Evolutionary conservation across 2,113 vertebrate genomes (phyloP).

Genomic region (Neodontobutis hainanensis): DNA sequence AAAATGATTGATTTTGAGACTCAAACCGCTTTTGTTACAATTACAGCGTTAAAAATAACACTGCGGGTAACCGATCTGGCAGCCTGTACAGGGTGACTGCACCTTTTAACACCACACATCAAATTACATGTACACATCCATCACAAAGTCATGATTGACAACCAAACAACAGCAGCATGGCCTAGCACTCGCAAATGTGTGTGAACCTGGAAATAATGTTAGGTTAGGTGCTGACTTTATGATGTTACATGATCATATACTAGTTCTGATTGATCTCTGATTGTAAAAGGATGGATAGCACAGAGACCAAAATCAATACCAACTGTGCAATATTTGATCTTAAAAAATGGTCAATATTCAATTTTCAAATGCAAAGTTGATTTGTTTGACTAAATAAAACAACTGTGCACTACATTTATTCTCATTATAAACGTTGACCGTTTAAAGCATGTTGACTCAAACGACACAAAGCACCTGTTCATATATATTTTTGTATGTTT

Average conservation of each 20-base stretch:
- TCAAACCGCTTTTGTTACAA: neutral
- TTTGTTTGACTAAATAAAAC: neutral
- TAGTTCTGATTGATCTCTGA: too few species aligned
- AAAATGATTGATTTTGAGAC: neutral
- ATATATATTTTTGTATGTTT: too few species aligned
- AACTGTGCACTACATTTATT: too few species aligned
- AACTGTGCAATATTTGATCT: neutral
- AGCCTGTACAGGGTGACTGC: neutral
- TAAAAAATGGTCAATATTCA: conserved; percentile 24
- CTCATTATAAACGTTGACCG: too few species aligned
- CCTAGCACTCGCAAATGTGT: neutral
- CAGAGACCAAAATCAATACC: neutral
- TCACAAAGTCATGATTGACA: neutral
- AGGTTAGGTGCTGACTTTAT: too few species aligned
- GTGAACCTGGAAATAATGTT: too few species aligned
- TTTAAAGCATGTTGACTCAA: too few species aligned
- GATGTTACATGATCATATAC: too few species aligned
- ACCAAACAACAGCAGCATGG: neutral
- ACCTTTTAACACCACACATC: conserved; percentile 5
- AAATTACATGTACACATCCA: conserved; percentile 1
- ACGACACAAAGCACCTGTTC: too few species aligned
- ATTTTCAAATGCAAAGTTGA: conserved; percentile 16
- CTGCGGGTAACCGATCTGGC: neutral
- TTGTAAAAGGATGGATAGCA: neutral
- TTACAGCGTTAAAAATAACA: conserved; percentile 7